Percentiles rank a stretch among this genome's conserved stretches.
Conservation (phyloP, 1,140 invertebrate species). For the Fragariocoptes setiger region DNA sequence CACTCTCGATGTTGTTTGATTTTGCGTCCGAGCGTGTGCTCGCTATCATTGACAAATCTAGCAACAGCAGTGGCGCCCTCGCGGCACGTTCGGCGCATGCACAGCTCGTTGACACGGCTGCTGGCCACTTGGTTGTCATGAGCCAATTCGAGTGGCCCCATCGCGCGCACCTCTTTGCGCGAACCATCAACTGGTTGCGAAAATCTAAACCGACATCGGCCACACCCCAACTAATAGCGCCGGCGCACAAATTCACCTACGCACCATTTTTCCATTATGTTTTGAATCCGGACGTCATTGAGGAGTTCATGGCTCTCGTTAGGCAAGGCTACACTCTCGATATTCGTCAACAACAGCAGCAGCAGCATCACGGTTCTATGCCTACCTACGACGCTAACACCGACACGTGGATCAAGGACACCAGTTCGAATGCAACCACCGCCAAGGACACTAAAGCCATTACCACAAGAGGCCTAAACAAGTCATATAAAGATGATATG, state of each 20-base stretch:
- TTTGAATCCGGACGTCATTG: slow-evolving; percentile 26
- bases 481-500: not conserved
- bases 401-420: not conserved
- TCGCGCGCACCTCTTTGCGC: slow-evolving; percentile 2
- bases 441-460: not conserved
- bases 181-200: not conserved
- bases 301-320: slow-evolving; percentile 11
- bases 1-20: too few relatives aligned
- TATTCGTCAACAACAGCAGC: not conserved
- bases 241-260: slow-evolving; percentile 10
- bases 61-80: too few relatives aligned
- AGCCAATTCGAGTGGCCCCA: slow-evolving; percentile 8
- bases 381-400: not conserved
- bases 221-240: slow-evolving; percentile 4
- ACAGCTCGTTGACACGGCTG: slow-evolving; percentile 1
- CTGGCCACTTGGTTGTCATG: slow-evolving; percentile 8
- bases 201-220: not conserved
- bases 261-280: slow-evolving; percentile 9
- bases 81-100: too few relatives aligned
- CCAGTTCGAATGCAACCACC: not conserved
- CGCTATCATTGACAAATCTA: too few relatives aligned
- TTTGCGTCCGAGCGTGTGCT: too few relatives aligned
- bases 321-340: not conserved
- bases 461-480: slow-evolving; percentile 1
- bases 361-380: too few relatives aligned